Conservation (phyloP, 2,797 vertebrate species). For the Pipistrellus pygmaeus region DNA sequence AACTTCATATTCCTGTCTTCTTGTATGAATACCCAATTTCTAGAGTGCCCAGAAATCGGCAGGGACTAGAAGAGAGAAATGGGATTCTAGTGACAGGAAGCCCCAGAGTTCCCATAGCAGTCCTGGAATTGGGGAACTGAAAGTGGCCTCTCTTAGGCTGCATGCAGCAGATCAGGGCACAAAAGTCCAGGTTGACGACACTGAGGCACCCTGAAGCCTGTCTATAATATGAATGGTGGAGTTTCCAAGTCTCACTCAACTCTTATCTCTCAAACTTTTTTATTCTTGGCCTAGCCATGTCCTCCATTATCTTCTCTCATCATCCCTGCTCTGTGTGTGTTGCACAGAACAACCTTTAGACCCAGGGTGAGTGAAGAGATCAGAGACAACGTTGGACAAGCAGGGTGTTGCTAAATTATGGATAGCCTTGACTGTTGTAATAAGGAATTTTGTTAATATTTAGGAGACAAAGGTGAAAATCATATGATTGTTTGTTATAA, state of each 20-base stretch:
- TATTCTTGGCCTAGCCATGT: neutral
- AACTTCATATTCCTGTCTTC: neutral
- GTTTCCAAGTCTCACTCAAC: neutral
- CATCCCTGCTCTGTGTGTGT: neutral
- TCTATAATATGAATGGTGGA: neutral
- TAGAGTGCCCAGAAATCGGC: neutral
- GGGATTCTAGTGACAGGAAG: neutral
- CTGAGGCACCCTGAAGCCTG: neutral
- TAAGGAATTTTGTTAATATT: neutral
- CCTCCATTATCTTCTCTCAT: neutral
- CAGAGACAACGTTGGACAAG: neutral
- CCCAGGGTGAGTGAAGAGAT: neutral
- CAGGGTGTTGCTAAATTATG: neutral
- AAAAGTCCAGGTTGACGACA: neutral
- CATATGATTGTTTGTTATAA: neutral
- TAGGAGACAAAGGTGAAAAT: neutral
- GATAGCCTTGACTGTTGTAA: neutral
- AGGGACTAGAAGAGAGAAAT: neutral
- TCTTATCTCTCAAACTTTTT: neutral
- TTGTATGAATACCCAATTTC: neutral
- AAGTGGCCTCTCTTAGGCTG: neutral
- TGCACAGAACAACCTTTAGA: neutral
- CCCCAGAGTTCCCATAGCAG: neutral
- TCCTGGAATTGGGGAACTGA: neutral
- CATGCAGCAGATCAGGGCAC: neutral